phyloP scores from a whole-genome alignment of 92 coral and sea anemone genomes.

The Hydrozoanthus gracilis region DNA sequence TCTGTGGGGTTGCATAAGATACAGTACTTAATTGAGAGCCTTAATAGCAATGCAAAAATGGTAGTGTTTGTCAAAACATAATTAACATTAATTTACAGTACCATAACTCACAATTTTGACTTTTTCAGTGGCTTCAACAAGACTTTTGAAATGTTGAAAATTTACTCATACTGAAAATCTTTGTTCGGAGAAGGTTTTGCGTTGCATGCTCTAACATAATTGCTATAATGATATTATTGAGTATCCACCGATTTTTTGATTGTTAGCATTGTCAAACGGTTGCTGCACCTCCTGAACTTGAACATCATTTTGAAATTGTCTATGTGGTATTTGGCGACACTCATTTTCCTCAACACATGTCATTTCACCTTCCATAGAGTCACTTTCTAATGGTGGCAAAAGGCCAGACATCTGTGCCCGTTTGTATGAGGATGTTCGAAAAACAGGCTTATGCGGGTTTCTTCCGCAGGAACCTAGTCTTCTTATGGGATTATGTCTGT shows the following conservation, averaged over 20 bases:
- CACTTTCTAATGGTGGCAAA: slow-evolving; percentile 83
- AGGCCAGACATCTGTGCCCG: slow-evolving; percentile 86
- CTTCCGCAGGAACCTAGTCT: slow-evolving; percentile 73
- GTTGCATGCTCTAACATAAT: background rate
- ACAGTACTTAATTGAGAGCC: too few relatives aligned
- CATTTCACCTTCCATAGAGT: slow-evolving; percentile 29
- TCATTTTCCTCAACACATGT: slow-evolving; percentile 10
- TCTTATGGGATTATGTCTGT: slow-evolving; percentile 79
- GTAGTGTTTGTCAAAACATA: too few relatives aligned
- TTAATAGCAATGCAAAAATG: too few relatives aligned
- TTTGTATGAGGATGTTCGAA: slow-evolving; percentile 88
- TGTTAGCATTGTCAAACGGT: slow-evolving; percentile 22
- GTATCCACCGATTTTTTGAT: slow-evolving; percentile 38
- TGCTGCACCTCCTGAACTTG: slow-evolving; percentile 26
- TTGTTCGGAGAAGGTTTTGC: too few relatives aligned
- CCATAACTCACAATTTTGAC: too few relatives aligned
- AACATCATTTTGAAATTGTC: slow-evolving; percentile 25
- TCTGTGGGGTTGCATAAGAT: too few relatives aligned
- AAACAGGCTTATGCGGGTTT: slow-evolving; percentile 88
- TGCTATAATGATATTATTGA: slow-evolving; percentile 45
- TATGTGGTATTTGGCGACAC: slow-evolving; percentile 16
- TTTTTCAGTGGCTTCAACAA: too few relatives aligned
- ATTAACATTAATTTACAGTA: too few relatives aligned
- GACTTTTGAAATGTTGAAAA: too few relatives aligned
- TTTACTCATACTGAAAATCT: too few relatives aligned